Percentiles rank a stretch among this genome's conserved stretches.
These are phyloP conservation scores for Drosophila pullipes DNA, from an alignment of 2,888 invertebrate species.

Conservation along the genomic window DNA sequence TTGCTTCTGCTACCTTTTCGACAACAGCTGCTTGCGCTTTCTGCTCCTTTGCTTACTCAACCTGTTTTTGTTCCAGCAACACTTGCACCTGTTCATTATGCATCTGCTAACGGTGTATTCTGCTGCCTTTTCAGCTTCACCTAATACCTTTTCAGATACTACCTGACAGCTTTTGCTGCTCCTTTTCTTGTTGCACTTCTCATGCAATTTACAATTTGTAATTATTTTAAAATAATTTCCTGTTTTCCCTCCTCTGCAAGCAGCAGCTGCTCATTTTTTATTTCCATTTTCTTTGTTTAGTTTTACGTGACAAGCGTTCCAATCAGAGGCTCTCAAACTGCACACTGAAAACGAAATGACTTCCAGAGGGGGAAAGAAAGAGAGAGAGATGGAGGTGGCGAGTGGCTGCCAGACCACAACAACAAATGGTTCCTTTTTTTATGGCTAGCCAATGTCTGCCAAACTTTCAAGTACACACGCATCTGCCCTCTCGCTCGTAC, in stretches of 20 bases:
- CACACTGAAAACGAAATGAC: conserved; percentile 50
- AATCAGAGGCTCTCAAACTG: conserved; percentile 58
- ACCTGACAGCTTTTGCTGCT: not conserved
- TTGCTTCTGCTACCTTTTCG: not conserved
- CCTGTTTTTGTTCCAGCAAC: not conserved
- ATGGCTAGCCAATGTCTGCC: conserved; percentile 58
- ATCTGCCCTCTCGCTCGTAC: conserved; percentile 4
- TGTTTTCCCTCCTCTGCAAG: conserved; percentile 42
- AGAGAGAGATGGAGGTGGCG: not conserved
- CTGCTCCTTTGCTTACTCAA: not conserved
- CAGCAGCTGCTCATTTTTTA: conserved; percentile 49
- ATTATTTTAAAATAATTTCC: conserved; percentile 78
- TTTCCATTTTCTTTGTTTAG: conserved; percentile 55
- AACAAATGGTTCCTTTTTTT: conserved; percentile 58
- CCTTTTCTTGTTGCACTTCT: conserved; percentile 3
- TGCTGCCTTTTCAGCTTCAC: not conserved
- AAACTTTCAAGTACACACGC: conserved; percentile 17
- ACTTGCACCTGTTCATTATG: not conserved
- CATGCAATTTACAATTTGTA: conserved; percentile 58
- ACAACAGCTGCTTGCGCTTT: not conserved
- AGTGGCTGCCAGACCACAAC: conserved; percentile 42
- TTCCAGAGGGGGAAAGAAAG: not conserved
- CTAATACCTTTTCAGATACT: not conserved
- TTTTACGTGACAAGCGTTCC: conserved; percentile 65
- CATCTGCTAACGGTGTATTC: not conserved